phyloP scores from a whole-genome alignment of 2,797 vertebrate genomes.

The Aplochiton taeniatus region DNA sequence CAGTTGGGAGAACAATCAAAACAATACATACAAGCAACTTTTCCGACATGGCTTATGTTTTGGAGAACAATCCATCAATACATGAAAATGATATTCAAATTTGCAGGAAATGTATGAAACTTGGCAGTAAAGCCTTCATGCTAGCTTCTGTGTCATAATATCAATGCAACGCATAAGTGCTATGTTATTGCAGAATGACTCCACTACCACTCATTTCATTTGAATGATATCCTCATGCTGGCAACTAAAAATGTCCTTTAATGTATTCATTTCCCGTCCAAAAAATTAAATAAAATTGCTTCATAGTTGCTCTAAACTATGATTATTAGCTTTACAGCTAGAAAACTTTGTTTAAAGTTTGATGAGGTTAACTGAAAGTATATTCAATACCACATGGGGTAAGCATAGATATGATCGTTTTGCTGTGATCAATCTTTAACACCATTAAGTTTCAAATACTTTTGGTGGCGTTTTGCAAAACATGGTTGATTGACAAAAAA shows the following conservation, averaged over 20 bases:
- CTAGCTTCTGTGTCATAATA: slow-evolving; percentile 57
- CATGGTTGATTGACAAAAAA: background rate
- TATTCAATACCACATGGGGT: slow-evolving; percentile 47
- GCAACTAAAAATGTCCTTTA: slow-evolving; percentile 4
- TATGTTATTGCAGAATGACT: slow-evolving; percentile 1
- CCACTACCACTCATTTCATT: slow-evolving; percentile 2
- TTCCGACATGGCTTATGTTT: slow-evolving; percentile 65
- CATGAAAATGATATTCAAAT: no score
- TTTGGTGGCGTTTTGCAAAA: background rate
- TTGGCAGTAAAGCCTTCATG: slow-evolving; percentile 62
- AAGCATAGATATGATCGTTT: slow-evolving; percentile 23
- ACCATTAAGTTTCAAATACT: background rate
- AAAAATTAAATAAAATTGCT: slow-evolving; percentile 18
- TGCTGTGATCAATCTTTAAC: background rate
- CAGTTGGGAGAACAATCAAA: no score
- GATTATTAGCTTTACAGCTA: slow-evolving; percentile 63
- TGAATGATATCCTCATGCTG: slow-evolving; percentile 43
- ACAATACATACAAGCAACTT: slow-evolving; percentile 9
- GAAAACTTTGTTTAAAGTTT: slow-evolving; percentile 71
- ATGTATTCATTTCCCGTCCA: slow-evolving; percentile 1
- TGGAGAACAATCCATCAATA: no score
- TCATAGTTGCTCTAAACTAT: background rate
- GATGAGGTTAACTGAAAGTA: slow-evolving; percentile 43
- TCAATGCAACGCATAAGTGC: slow-evolving; percentile 58
- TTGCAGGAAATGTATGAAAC: no score